Percentiles rank a stretch among this genome's conserved stretches.
Conservation (phyloP, 2,888 invertebrate genomes). For the Lasioglossum calceatum region DNA sequence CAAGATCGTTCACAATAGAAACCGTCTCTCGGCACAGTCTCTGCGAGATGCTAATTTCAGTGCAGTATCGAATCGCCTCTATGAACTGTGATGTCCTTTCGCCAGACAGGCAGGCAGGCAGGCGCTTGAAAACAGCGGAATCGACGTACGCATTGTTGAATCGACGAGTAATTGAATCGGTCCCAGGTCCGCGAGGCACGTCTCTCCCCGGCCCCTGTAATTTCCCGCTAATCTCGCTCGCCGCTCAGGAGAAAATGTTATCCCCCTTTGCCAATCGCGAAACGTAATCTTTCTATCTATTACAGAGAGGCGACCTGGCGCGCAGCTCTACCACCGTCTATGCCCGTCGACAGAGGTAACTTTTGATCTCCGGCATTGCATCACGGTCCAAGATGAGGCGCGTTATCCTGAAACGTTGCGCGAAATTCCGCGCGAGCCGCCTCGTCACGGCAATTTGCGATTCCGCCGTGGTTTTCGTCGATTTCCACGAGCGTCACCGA, state of each 20-base stretch:
- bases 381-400: constrained; percentile 37
- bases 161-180: constrained; percentile 22
- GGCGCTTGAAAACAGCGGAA: background rate
- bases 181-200: constrained; percentile 68
- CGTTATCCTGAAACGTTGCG: constrained; percentile 9
- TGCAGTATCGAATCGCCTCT: background rate
- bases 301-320: constrained; percentile 58
- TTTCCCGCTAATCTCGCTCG: constrained; percentile 80
- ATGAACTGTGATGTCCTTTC: background rate
- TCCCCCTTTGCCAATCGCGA: constrained; percentile 77
- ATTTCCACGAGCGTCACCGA: background rate
- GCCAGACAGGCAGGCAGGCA: background rate
- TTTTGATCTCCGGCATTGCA: constrained; percentile 67
- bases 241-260: constrained; percentile 76
- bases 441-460: constrained; percentile 32
- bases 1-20: background rate
- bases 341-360: constrained; percentile 38
- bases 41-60: background rate
- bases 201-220: constrained; percentile 77
- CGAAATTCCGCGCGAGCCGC: constrained; percentile 4
- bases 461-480: constrained; percentile 35
- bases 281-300: constrained; percentile 82
- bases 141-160: background rate
- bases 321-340: constrained; percentile 33
- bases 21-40: background rate